A percentile compares a stretch with the other conserved stretches of the same genome.
Evolutionary conservation across 2,113 vertebrate genomes (phyloP).

Genomic region (Mohoua ochrocephala): DNA sequence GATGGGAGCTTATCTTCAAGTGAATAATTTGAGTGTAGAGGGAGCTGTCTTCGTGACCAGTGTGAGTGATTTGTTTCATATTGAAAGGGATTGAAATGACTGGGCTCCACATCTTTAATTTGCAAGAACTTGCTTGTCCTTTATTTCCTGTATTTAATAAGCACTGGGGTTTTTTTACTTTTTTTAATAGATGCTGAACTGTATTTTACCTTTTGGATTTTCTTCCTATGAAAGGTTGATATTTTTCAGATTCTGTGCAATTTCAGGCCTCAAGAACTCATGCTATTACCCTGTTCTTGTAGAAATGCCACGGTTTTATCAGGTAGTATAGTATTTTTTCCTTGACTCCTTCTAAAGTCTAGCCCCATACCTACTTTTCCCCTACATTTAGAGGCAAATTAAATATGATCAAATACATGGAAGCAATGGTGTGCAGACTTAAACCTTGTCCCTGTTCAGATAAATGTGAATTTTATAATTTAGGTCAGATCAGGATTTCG

Average conservation of each 20-base stretch:
- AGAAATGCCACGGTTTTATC: slow-evolving; percentile 2
- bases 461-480: neutral
- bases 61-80: slow-evolving; percentile 83
- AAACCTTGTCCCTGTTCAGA: neutral
- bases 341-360: neutral
- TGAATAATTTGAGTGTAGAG: slow-evolving; percentile 85
- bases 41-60: slow-evolving; percentile 81
- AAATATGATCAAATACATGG: neutral
- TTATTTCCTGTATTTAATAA: slow-evolving; percentile 71
- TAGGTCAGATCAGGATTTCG: neutral
- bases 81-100: slow-evolving; percentile 77
- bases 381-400: neutral
- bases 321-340: neutral
- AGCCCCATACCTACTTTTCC: neutral
- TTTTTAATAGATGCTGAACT: slow-evolving; percentile 50
- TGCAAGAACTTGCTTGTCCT: slow-evolving; percentile 71
- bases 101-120: slow-evolving; percentile 75
- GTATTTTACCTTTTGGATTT: slow-evolving; percentile 66
- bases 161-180: slow-evolving; percentile 8
- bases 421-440: neutral
- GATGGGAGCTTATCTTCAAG: slow-evolving; percentile 85
- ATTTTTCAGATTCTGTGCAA: slow-evolving; percentile 58
- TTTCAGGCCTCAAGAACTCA: slow-evolving; percentile 28
- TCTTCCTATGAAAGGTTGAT: slow-evolving; percentile 48
- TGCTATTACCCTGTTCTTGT: neutral